Percentiles rank a stretch among this genome's conserved stretches.
Evolutionary conservation across 1,140 invertebrate species (phyloP).

Genomic region (Brachionus calyciflorus): DNA sequence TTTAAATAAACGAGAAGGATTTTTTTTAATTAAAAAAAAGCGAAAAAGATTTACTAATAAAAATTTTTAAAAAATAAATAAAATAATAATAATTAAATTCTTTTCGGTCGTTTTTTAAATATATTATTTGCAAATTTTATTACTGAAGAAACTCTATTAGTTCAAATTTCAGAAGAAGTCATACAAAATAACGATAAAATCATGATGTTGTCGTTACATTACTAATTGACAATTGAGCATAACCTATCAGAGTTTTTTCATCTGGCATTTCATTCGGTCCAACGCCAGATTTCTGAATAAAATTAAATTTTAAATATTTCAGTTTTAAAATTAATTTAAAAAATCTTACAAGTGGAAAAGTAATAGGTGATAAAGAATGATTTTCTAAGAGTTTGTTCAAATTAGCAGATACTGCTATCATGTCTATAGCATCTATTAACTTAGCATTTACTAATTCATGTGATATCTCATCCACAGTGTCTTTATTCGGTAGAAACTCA

Average conservation of each 20-base stretch:
- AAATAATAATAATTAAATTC: too few species aligned
- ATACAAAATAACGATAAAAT: too few species aligned
- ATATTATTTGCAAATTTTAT: too few species aligned
- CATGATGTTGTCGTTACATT: conserved; percentile 46
- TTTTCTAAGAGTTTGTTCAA: conserved; percentile 37
- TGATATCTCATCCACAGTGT: conserved; percentile 33
- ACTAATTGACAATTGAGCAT: conserved; percentile 85
- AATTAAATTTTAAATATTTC: not conserved
- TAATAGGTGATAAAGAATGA: not conserved
- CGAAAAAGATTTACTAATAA: too few species aligned
- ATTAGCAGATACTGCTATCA: conserved; percentile 27
- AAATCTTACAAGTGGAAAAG: conserved; percentile 36
- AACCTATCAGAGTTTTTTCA: conserved; percentile 88
- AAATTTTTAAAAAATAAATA: too few species aligned
- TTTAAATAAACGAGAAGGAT: too few species aligned
- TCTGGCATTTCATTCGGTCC: conserved; percentile 79
- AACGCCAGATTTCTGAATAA: conserved; percentile 73
- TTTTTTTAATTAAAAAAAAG: too few species aligned
- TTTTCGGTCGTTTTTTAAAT: too few species aligned
- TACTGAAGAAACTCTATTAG: too few species aligned
- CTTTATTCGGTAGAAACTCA: conserved; percentile 29
- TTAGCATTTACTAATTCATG: conserved; percentile 44
- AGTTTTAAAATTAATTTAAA: not conserved
- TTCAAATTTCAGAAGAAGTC: too few species aligned
- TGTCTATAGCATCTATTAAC: conserved; percentile 43